These are phyloP conservation scores for Urocynchramus pylzowi DNA, from an alignment of 2,113 vertebrate genomes.

Conservation along the genomic window DNA sequence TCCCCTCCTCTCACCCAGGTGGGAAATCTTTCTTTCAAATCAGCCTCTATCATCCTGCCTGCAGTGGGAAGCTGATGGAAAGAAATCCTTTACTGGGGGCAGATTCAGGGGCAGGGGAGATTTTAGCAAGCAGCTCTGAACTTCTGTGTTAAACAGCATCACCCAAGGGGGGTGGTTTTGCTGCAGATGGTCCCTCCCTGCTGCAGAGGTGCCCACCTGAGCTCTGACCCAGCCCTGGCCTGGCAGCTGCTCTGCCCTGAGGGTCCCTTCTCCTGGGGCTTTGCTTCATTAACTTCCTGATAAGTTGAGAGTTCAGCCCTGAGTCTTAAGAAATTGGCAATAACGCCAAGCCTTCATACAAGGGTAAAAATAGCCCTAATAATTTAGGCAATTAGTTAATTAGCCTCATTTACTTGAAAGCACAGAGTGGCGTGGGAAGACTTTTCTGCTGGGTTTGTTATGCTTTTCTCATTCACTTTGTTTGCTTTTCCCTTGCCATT, in stretches of 20 bases:
- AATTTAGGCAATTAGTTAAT: conserved; percentile 67
- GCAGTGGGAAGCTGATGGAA: not conserved
- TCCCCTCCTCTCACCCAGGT: not conserved
- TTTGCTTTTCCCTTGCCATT: not conserved
- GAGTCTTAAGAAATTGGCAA: conserved; percentile 18
- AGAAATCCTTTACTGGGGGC: not conserved
- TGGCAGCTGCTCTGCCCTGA: not conserved
- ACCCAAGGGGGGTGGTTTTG: fast-evolving
- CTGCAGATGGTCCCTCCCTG: not conserved
- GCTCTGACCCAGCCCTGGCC: not conserved
- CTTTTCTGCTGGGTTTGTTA: conserved; percentile 40
- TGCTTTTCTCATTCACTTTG: not conserved
- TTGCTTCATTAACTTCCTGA: not conserved
- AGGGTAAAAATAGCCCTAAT: conserved; percentile 56
- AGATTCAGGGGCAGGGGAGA: not conserved
- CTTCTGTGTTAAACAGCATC: not conserved
- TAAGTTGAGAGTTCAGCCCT: not conserved
- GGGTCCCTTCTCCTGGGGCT: not conserved
- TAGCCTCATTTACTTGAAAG: conserved; percentile 66
- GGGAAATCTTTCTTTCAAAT: not conserved
- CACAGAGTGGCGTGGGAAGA: conserved; percentile 24
- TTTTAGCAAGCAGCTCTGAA: not conserved
- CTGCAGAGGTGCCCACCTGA: not conserved
- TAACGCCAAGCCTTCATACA: not conserved
- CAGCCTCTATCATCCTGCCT: not conserved